A percentile compares a stretch with the other conserved stretches of the same genome.
These are phyloP conservation scores for Antitype chi DNA, from an alignment of 2,888 invertebrate genomes.

Conservation along the genomic window DNA sequence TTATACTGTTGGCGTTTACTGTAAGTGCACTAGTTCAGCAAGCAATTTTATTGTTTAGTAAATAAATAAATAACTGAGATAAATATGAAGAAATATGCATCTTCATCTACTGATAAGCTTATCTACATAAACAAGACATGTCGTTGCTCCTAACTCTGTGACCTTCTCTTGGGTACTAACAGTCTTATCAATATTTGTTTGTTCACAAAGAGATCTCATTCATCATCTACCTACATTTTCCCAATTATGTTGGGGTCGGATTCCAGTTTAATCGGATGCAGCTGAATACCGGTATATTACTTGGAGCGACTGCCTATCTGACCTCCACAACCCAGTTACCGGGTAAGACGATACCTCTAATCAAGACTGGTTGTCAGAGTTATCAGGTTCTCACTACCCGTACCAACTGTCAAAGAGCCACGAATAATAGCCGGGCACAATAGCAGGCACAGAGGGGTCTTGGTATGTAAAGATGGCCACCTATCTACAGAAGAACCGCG, in stretches of 20 bases:
- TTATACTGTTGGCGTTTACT: too few species aligned
- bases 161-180: neutral
- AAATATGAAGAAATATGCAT: neutral
- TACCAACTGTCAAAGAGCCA: neutral
- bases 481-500: too few species aligned
- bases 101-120: constrained; percentile 8
- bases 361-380: neutral
- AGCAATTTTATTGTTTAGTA: too few species aligned
- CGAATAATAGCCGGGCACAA: neutral
- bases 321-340: neutral
- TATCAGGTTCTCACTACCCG: too few species aligned
- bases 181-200: constrained; percentile 13
- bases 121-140: constrained; percentile 1
- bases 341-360: neutral
- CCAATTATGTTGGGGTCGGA: neutral
- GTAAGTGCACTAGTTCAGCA: too few species aligned
- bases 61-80: neutral
- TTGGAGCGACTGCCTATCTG: neutral
- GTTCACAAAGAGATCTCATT: neutral
- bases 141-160: constrained; percentile 6
- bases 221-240: neutral
- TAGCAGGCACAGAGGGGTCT: neutral
- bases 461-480: too few species aligned
- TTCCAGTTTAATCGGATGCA: neutral
- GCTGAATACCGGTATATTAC: neutral